Evolutionary conservation across 2,797 vertebrate genomes (phyloP).

Genomic region (Phylloscopus collybita): DNA sequence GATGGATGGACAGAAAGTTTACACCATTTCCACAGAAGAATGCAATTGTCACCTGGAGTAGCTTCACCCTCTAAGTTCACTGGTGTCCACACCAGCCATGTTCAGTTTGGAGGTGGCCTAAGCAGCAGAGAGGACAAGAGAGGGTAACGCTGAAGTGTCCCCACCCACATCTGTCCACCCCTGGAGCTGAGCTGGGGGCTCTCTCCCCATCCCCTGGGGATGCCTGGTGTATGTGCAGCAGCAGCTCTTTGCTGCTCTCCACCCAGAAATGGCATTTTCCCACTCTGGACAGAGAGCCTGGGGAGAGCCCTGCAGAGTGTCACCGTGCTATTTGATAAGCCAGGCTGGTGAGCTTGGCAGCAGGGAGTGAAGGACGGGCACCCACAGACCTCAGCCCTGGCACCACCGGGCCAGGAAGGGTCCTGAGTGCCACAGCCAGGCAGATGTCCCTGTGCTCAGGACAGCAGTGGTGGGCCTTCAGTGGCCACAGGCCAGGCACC

Average conservation of each 20-base stretch:
- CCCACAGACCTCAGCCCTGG: not conserved
- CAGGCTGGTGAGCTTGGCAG: not conserved
- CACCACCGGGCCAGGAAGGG: not conserved
- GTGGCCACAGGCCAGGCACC: not conserved
- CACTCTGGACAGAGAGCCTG: not conserved
- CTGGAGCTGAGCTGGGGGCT: fast-evolving
- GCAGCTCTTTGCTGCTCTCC: not conserved
- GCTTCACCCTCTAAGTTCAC: not conserved
- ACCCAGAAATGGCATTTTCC: not conserved
- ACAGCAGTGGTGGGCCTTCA: not conserved
- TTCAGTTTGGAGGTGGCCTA: not conserved
- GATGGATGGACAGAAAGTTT: not conserved
- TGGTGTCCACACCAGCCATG: fast-evolving
- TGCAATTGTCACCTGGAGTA: not conserved
- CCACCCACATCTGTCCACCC: fast-evolving
- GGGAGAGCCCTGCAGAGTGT: not conserved
- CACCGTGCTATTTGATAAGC: not conserved
- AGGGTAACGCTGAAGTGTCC: not conserved
- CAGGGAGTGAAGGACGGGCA: fast-evolving
- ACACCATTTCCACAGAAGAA: not conserved
- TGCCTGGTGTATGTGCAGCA: not conserved
- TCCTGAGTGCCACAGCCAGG: not conserved
- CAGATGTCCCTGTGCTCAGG: not conserved
- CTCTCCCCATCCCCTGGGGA: not conserved
- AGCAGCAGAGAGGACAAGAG: not conserved